Evolutionary conservation across 2,888 invertebrate genomes (phyloP).

Genomic region (Heliconius charithonia): DNA sequence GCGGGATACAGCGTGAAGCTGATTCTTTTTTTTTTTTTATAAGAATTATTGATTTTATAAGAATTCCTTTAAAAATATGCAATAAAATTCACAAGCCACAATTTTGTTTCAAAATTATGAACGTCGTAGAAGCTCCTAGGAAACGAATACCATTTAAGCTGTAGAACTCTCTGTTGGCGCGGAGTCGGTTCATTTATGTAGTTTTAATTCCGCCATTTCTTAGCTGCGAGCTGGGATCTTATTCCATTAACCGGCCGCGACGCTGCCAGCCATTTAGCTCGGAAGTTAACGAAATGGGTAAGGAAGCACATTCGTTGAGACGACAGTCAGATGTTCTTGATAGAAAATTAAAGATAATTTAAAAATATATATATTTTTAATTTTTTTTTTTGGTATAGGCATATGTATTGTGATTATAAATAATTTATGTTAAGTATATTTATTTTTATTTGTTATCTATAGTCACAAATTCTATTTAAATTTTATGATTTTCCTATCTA

Average conservation of each 20-base stretch:
- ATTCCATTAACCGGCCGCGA: conserved; percentile 81
- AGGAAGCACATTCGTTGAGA: conserved; percentile 40
- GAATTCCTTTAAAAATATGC: background rate
- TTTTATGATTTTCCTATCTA: background rate
- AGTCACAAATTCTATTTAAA: too few relatives aligned
- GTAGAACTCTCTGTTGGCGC: conserved; percentile 68
- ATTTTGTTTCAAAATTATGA: conserved; percentile 40
- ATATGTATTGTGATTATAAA: too few relatives aligned
- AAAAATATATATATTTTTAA: background rate
- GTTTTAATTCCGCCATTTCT: conserved; percentile 83
- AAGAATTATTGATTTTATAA: background rate
- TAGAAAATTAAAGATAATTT: background rate
- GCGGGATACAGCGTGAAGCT: too few relatives aligned
- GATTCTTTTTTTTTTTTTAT: too few relatives aligned
- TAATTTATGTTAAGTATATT: too few relatives aligned
- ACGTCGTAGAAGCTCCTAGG: conserved; percentile 42
- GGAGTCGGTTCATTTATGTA: conserved; percentile 78
- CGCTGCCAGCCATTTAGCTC: conserved; percentile 75
- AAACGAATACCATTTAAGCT: conserved; percentile 55
- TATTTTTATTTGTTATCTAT: too few relatives aligned
- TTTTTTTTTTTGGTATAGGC: background rate
- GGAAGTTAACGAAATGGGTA: conserved; percentile 63
- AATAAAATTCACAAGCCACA: conserved; percentile 1
- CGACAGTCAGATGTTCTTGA: conserved; percentile 24
- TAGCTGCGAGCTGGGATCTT: conserved; percentile 75